Evolutionary conservation across 1,140 invertebrate species (phyloP).

Genomic region (Calephelis nemesis): DNA sequence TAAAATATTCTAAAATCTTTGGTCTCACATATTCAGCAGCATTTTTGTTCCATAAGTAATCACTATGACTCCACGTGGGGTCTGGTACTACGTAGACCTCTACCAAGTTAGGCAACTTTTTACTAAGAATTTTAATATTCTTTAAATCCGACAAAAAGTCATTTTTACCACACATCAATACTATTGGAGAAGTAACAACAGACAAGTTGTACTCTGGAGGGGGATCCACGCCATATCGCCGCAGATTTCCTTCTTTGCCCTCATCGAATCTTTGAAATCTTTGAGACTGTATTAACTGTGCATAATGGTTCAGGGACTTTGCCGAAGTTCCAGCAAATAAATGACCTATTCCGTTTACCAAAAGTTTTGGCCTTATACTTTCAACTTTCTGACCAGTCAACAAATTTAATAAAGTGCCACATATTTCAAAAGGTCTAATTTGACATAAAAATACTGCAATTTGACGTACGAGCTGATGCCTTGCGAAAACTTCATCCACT

Average conservation of each 20-base stretch:
- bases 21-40: background rate
- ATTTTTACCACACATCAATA: conserved; percentile 4
- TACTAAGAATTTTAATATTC: background rate
- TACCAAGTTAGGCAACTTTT: conserved; percentile 11
- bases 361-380: background rate
- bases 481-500: background rate
- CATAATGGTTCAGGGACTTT: conserved; percentile 2
- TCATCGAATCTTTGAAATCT: conserved; percentile 14
- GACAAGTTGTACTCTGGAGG: conserved; percentile 8
- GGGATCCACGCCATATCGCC: background rate
- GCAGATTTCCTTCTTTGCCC: background rate
- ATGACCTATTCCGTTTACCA: background rate
- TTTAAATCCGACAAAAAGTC: background rate
- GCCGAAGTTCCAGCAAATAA: background rate
- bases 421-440: conserved; percentile 2
- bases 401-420: conserved; percentile 1
- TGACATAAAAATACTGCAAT: conserved; percentile 11
- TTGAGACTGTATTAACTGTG: background rate
- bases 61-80: conserved; percentile 9
- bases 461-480: background rate
- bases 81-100: background rate
- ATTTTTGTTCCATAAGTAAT: background rate
- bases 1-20: conserved; percentile 5
- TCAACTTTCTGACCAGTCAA: background rate
- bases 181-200: background rate